Percentiles rank a stretch among this genome's conserved stretches.
These are phyloP conservation scores for Diploscapter pachys DNA, from an alignment of 1,140 invertebrate genomes.

Conservation along the genomic window DNA sequence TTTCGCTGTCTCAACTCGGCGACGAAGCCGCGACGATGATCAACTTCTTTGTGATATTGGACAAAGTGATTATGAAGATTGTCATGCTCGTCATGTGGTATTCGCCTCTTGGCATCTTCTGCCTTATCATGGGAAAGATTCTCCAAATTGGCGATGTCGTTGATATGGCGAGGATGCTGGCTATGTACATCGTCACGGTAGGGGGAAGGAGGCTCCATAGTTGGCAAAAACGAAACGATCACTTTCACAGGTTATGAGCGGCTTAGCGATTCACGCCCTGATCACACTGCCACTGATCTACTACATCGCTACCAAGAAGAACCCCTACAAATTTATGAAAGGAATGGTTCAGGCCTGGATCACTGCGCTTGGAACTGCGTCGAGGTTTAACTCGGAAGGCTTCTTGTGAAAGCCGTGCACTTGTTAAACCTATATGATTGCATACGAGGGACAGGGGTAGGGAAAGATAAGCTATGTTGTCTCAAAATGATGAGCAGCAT, in stretches of 20 bases:
- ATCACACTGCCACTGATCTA: constrained; percentile 74
- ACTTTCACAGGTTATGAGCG: constrained; percentile 54
- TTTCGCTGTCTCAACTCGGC: constrained; percentile 45
- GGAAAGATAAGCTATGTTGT: no score
- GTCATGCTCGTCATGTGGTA: constrained; percentile 84
- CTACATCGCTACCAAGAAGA: constrained; percentile 64
- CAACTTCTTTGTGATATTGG: constrained; percentile 62
- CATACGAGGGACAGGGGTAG: no score
- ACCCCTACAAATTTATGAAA: constrained; percentile 65
- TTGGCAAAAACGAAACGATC: not conserved
- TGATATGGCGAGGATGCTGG: constrained; percentile 75
- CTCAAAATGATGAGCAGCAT: no score
- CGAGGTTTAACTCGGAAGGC: constrained; percentile 34
- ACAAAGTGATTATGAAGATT: constrained; percentile 62
- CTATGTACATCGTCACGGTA: constrained; percentile 84
- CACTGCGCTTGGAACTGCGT: constrained; percentile 63
- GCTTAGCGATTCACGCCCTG: constrained; percentile 82
- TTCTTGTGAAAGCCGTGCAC: not conserved
- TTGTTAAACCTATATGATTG: not conserved
- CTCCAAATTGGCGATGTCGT: constrained; percentile 76
- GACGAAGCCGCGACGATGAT: constrained; percentile 51
- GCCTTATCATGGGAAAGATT: constrained; percentile 83
- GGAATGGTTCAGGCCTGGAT: constrained; percentile 66
- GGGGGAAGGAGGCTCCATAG: constrained; percentile 59
- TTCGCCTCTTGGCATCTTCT: constrained; percentile 84